These are phyloP conservation scores for Andrena praecox DNA, from an alignment of 2,888 invertebrate genomes.

Conservation along the genomic window DNA sequence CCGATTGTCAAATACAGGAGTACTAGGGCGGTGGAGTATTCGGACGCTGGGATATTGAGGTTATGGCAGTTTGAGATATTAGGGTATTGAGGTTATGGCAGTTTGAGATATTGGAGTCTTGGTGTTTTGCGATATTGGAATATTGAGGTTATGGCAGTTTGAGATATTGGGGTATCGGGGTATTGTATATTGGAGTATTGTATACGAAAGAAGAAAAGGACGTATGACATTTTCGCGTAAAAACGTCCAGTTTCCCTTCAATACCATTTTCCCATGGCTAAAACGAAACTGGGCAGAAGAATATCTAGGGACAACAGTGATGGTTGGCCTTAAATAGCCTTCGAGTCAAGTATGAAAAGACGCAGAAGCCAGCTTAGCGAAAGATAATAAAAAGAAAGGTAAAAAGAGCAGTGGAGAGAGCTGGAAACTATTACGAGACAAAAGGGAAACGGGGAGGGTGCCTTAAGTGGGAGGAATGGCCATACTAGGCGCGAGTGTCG, in stretches of 20 bases:
- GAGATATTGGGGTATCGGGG: too few species aligned
- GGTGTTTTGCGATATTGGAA: too few species aligned
- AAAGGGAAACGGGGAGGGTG: conserved; percentile 1
- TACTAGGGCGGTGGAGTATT: too few species aligned
- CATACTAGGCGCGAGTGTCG: conserved; percentile 22
- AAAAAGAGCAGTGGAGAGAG: conserved; percentile 19
- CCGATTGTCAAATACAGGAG: too few species aligned
- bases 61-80: too few species aligned
- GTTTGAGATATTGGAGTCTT: too few species aligned
- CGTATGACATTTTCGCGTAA: neutral
- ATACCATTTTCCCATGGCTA: neutral
- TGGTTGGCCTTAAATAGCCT: conserved; percentile 12
- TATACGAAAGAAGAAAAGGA: neutral
- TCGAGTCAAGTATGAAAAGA: conserved; percentile 2
- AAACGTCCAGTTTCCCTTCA: neutral
- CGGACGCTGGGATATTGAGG: too few species aligned
- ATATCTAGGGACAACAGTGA: conserved; percentile 7
- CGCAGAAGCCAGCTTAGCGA: conserved; percentile 12
- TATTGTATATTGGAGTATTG: neutral
- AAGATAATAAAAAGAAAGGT: conserved; percentile 25
- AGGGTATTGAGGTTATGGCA: too few species aligned
- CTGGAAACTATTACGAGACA: conserved; percentile 32
- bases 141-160: too few species aligned
- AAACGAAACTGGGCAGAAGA: neutral
- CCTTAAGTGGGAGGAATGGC: conserved; percentile 32